phyloP scores from a whole-genome alignment of 2,888 invertebrate genomes.

The Caenorhabditis japonica region DNA sequence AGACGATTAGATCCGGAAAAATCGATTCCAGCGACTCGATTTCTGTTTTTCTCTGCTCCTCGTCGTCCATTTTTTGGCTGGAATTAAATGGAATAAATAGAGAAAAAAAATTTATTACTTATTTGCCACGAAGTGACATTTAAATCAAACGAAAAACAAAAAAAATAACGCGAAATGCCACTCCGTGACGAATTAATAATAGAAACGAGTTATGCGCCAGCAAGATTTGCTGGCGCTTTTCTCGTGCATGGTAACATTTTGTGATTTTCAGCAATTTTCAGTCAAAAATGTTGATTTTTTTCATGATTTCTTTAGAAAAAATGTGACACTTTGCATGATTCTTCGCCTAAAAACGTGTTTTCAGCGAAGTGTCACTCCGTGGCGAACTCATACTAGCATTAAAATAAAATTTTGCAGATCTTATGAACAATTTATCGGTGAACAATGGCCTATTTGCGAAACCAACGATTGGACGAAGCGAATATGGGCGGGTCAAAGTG shows the following conservation, averaged over 20 bases:
- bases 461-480: conserved; percentile 64
- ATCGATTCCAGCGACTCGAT: conserved; percentile 47
- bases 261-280: neutral
- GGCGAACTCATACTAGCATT: too few species aligned
- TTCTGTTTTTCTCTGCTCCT: conserved; percentile 37
- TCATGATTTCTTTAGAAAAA: neutral
- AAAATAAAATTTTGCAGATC: too few species aligned
- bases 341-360: too few species aligned
- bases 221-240: conserved; percentile 9
- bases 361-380: too few species aligned
- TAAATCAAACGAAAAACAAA: too few species aligned
- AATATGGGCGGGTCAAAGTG: conserved; percentile 73
- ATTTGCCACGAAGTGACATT: too few species aligned
- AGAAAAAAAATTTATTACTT: too few species aligned
- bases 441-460: conserved; percentile 45
- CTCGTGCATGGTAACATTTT: conserved; percentile 1
- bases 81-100: too few species aligned
- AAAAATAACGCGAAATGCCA: too few species aligned
- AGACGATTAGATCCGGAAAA: conserved; percentile 36
- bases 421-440: conserved; percentile 47
- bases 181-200: too few species aligned
- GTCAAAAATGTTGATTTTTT: neutral
- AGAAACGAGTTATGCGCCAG: conserved; percentile 23
- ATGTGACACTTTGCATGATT: too few species aligned
- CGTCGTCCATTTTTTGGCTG: conserved; percentile 34